These are phyloP conservation scores for Halcyon senegalensis DNA, from an alignment of 2,113 vertebrate genomes.

Conservation along the genomic window DNA sequence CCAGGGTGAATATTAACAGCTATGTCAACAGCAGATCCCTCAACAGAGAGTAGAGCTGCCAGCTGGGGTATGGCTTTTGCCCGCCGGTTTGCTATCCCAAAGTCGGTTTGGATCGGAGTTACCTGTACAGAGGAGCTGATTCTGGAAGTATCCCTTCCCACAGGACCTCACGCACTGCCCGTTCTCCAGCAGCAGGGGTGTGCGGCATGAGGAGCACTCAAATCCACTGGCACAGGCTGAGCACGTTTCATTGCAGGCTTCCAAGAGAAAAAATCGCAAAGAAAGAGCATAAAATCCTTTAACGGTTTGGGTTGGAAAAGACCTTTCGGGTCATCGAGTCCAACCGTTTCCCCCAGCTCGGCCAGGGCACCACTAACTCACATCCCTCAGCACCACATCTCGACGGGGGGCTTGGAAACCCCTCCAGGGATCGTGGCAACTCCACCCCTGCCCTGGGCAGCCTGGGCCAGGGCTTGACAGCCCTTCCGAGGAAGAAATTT, in stretches of 20 bases:
- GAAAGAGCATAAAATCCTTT: not conserved
- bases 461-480: too few species aligned
- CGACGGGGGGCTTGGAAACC: too few species aligned
- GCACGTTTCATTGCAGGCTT: constrained; percentile 82
- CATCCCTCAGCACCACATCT: too few species aligned
- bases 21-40: not conserved
- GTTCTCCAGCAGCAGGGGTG: constrained; percentile 67
- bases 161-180: constrained; percentile 81
- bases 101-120: not conserved
- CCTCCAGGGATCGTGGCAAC: too few species aligned
- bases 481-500: too few species aligned
- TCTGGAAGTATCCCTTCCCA: constrained; percentile 73
- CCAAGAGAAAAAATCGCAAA: not conserved
- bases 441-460: too few species aligned
- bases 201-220: constrained; percentile 77
- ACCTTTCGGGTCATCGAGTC: too few species aligned
- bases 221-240: constrained; percentile 75
- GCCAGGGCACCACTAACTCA: too few species aligned
- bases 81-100: not conserved
- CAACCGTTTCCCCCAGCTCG: too few species aligned
- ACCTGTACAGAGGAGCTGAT: constrained; percentile 79
- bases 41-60: not conserved
- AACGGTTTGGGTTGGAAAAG: too few species aligned
- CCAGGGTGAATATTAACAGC: constrained; percentile 15
- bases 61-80: not conserved